These are phyloP conservation scores for Cossypha dichroa DNA, from an alignment of 2,797 vertebrate species.

Conservation along the genomic window DNA sequence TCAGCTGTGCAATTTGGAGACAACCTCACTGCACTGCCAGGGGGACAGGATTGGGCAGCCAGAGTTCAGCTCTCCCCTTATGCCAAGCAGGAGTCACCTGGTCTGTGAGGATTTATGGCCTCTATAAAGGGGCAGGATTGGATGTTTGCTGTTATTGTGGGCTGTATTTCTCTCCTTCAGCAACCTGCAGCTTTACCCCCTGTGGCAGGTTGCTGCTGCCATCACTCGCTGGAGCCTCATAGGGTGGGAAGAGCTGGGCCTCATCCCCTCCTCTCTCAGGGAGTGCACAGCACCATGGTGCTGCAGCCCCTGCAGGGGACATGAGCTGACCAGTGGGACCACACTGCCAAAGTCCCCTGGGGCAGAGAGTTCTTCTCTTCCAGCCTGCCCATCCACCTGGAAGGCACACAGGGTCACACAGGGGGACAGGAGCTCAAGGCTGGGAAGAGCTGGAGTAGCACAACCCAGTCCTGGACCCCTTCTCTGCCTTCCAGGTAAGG, in stretches of 20 bases:
- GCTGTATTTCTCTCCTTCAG: background rate
- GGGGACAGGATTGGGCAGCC: fast-evolving
- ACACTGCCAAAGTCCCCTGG: background rate
- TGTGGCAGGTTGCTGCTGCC: background rate
- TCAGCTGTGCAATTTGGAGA: background rate
- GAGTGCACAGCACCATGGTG: background rate
- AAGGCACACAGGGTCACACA: background rate
- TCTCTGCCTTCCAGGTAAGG: background rate
- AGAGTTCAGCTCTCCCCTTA: background rate
- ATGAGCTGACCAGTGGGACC: background rate
- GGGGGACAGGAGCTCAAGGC: background rate
- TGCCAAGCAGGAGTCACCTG: background rate
- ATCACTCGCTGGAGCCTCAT: background rate
- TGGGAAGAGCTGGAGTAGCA: background rate
- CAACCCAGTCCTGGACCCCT: background rate
- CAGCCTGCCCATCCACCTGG: background rate
- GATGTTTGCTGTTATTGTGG: background rate
- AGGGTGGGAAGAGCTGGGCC: background rate
- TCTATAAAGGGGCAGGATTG: background rate
- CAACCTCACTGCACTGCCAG: background rate
- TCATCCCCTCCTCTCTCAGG: fast-evolving
- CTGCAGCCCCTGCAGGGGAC: background rate
- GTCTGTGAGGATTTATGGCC: background rate
- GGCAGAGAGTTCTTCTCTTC: background rate
- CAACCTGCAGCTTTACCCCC: background rate